These are phyloP conservation scores for Acrocyrtus sp. DNA, from an alignment of 2,888 invertebrate genomes.

Conservation along the genomic window DNA sequence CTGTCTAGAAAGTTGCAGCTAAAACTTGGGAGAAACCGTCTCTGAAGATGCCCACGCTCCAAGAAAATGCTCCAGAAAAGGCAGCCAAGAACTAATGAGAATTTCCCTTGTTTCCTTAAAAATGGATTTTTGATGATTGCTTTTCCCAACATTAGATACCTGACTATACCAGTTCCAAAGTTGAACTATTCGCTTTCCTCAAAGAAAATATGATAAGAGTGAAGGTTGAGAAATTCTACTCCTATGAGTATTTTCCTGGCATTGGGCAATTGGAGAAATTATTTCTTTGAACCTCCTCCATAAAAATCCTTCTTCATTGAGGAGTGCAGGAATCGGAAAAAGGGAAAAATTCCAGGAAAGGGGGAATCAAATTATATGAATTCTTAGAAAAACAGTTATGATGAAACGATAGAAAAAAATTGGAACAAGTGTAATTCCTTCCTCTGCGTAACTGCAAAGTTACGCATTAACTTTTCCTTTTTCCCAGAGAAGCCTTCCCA, in stretches of 20 bases:
- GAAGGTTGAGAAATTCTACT: background rate
- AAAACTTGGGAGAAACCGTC: too few relatives aligned
- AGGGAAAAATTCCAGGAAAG: constrained; percentile 7
- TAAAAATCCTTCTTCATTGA: constrained; percentile 2
- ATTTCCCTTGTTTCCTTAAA: background rate
- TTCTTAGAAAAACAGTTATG: constrained; percentile 4
- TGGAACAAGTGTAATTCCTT: too few relatives aligned
- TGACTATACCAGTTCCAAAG: background rate
- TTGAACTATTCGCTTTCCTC: background rate
- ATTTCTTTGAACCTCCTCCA: too few relatives aligned
- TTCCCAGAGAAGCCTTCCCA: too few relatives aligned
- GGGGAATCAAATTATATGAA: constrained; percentile 34
- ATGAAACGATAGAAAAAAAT: too few relatives aligned
- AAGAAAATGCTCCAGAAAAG: background rate
- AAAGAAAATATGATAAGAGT: background rate
- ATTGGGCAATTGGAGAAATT: too few relatives aligned
- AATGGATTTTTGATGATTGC: constrained; percentile 39
- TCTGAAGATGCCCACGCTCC: too few relatives aligned
- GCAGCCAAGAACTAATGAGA: background rate
- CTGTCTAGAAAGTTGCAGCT: background rate
- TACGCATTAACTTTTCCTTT: background rate
- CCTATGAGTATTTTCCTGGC: too few relatives aligned
- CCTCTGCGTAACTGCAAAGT: too few relatives aligned
- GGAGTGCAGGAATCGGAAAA: background rate
- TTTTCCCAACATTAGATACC: background rate